Percentiles rank a stretch among this genome's conserved stretches.
phyloP scores from a whole-genome alignment of 2,797 vertebrate species.

The Kryptopterus vitreolus region DNA sequence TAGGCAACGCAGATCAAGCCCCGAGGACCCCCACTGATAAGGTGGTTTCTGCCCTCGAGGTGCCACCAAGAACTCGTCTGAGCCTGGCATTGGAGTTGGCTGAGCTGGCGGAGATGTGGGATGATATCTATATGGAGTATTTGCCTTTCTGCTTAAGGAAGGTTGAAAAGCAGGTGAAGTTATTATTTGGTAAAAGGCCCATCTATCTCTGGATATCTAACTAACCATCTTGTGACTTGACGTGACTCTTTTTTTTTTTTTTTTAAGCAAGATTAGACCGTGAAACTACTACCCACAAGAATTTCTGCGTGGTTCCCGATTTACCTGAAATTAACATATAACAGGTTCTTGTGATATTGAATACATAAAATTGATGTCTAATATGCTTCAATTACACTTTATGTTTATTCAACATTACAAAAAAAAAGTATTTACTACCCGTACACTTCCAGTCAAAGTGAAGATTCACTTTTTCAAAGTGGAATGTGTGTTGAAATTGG shows the following conservation, averaged over 20 bases:
- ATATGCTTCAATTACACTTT: neutral
- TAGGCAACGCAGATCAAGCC: conserved; percentile 56
- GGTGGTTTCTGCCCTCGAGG: conserved; percentile 65
- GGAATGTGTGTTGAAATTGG: neutral
- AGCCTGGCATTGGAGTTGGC: conserved; percentile 67
- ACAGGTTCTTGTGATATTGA: neutral
- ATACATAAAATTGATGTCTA: too few relatives aligned
- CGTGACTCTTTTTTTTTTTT: neutral
- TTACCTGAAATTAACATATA: neutral
- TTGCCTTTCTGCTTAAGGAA: conserved; percentile 81
- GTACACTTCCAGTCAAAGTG: neutral
- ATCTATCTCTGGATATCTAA: neutral
- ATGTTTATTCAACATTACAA: neutral
- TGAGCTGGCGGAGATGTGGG: conserved; percentile 82
- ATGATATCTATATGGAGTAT: conserved; percentile 86
- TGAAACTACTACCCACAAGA: neutral
- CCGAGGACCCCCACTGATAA: conserved; percentile 59
- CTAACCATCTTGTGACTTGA: neutral
- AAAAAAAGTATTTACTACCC: neutral
- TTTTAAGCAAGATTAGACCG: neutral
- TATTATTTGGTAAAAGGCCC: neutral
- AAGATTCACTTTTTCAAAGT: neutral
- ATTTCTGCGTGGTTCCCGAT: neutral
- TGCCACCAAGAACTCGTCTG: conserved; percentile 70
- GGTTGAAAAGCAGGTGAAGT: conserved; percentile 68